Percentiles rank a stretch among this genome's conserved stretches.
Evolutionary conservation across 2,113 vertebrate genomes (phyloP).

Genomic region (Pelecanus crispus): DNA sequence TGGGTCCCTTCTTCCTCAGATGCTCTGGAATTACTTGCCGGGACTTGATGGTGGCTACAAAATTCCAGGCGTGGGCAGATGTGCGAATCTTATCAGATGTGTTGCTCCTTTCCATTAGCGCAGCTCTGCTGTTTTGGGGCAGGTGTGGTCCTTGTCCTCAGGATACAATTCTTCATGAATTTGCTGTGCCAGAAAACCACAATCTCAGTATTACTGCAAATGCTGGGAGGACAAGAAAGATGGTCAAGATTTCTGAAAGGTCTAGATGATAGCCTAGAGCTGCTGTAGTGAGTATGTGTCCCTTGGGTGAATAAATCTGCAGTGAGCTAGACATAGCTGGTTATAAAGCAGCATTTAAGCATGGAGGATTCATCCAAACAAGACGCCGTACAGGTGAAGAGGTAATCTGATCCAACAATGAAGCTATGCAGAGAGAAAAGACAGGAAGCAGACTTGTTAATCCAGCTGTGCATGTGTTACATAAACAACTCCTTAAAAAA

Average conservation of each 20-base stretch:
- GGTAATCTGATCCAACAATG: not conserved
- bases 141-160: not conserved
- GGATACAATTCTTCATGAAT: not conserved
- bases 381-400: fast-evolving
- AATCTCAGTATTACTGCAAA: not conserved
- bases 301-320: not conserved
- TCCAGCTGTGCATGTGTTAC: not conserved
- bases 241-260: not conserved
- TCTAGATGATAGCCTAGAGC: not conserved
- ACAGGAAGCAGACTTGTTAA: not conserved
- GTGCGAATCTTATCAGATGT: not conserved
- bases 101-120: not conserved
- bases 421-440: not conserved
- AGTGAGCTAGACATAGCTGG: not conserved
- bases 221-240: not conserved
- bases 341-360: not conserved
- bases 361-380: not conserved
- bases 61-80: not conserved
- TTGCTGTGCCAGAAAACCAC: not conserved
- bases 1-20: not conserved
- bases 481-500: not conserved
- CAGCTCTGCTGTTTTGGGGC: not conserved
- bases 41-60: not conserved
- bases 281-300: not conserved
- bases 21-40: not conserved